Conservation (phyloP, 2,113 vertebrate genomes). For the Corythornis vintsioides region DNA sequence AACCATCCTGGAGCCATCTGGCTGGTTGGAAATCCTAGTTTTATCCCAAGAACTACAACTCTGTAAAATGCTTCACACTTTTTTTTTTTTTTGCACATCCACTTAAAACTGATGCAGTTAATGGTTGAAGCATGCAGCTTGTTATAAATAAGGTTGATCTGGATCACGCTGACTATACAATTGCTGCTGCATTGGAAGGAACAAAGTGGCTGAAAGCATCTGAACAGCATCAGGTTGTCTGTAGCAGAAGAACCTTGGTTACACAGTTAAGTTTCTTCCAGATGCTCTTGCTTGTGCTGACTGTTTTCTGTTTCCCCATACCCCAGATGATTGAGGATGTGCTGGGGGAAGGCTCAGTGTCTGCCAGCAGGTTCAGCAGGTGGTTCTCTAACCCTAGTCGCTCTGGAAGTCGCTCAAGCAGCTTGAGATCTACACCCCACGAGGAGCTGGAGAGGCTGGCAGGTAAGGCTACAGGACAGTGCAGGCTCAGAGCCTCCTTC, state of each 20-base stretch:
- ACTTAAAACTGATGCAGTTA: not conserved
- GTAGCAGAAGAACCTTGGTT: not conserved
- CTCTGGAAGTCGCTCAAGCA: slow-evolving; percentile 93
- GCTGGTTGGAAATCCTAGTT: not conserved
- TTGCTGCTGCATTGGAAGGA: not conserved
- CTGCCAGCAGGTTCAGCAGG: slow-evolving; percentile 93
- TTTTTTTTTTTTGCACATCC: not conserved
- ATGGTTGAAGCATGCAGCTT: not conserved
- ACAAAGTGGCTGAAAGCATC: not conserved
- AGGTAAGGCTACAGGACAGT: slow-evolving; percentile 75
- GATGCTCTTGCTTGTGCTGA: not conserved
- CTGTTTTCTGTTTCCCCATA: not conserved
- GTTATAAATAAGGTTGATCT: not conserved
- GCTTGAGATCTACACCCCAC: slow-evolving; percentile 94
- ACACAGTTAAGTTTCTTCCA: slow-evolving; percentile 68
- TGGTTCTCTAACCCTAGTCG: slow-evolving; percentile 95
- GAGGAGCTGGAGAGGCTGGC: slow-evolving; percentile 95
- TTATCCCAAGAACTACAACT: too few species aligned
- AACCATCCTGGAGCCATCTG: not conserved
- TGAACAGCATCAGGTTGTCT: not conserved
- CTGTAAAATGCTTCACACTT: not conserved
- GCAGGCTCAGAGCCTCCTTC: not conserved
- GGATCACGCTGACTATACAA: not conserved
- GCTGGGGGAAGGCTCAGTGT: slow-evolving; percentile 90
- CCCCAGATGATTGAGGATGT: slow-evolving; percentile 97